Evolutionary conservation across 2,113 vertebrate species (phyloP), one percentile per base, ranked within the genome.

Genomic region (Tupaia tana): DNA sequence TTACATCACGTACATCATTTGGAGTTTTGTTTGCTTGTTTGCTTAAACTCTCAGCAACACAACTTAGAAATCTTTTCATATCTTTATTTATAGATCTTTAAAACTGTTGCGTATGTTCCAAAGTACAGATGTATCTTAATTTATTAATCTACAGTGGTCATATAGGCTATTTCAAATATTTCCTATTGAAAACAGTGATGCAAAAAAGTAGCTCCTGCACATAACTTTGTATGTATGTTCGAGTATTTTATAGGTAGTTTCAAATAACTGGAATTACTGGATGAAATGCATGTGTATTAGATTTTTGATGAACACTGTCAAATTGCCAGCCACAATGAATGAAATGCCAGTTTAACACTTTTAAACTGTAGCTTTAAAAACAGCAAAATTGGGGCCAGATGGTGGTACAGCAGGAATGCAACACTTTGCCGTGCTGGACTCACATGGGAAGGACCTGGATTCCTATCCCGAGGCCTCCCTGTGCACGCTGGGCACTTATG

Each of bases 181-280:
- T 92, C 92, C 59, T 69, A 31, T 52, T 87, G 31, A 86, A 95
- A 94, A 84, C 20, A 84, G 34, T 78, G 70, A 92, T 94, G 52
- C n/a, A 59, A 24, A 3, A 3, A 16, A 78, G 29, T 83, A 74
- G 52, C 27, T 43, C 43, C 64, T 31, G 4, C 43, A 69, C 31
- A 81, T 43, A 73, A 13, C 27, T 89, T 82, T 64, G 52, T 73
- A 27, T 18, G 6, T 70, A 31, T 61, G 54, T 74, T 94, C 79
- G 24, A 63, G 4, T 77, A 70, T 54, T 90, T 92, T 92, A 59
- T 64, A 63, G 34, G 64, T 31, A 83, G 52, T 2, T 69, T 79
- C 31, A 96, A 71, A 89, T 24, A 86, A 82, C 58, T 79, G 59
- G 69, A 89, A 93, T 89, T 31, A 29, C 7, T 74, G 43, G 16